These are phyloP conservation scores for Rallus crepitans DNA, from an alignment of 2,797 vertebrate species.

Conservation along the genomic window DNA sequence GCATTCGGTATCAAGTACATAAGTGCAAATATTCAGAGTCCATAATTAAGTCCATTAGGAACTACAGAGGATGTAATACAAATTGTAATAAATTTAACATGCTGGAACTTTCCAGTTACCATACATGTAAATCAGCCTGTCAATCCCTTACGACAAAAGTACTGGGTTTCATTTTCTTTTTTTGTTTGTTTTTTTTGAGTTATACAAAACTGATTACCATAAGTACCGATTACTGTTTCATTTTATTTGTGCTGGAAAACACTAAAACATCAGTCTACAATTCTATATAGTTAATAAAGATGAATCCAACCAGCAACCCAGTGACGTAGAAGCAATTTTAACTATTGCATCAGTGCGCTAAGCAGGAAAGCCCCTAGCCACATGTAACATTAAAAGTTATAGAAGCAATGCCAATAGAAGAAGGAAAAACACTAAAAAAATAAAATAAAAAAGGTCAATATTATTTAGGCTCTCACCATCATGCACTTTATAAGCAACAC, in stretches of 20 bases:
- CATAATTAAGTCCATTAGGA: conserved; percentile 90
- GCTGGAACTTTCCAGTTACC: conserved; percentile 86
- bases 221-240: conserved; percentile 89
- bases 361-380: conserved; percentile 86
- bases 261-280: conserved; percentile 87
- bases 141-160: conserved; percentile 91
- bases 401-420: conserved; percentile 89
- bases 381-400: conserved; percentile 87
- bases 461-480: conserved; percentile 92
- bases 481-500: conserved; percentile 98
- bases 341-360: conserved; percentile 87
- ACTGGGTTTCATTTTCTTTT: conserved; percentile 78
- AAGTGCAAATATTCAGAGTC: conserved; percentile 99
- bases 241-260: conserved; percentile 92
- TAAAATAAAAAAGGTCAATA: conserved; percentile 82
- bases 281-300: conserved; percentile 89
- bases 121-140: conserved; percentile 92
- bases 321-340: conserved; percentile 91
- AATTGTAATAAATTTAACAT: conserved; percentile 96
- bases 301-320: conserved; percentile 90
- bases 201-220: conserved; percentile 96
- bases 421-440: conserved; percentile 75
- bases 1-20: conserved; percentile 99
- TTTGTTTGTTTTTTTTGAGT: conserved; percentile 77
- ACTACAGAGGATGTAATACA: conserved; percentile 96